These are phyloP conservation scores for Cephalotes varians DNA, from an alignment of 2,888 invertebrate species.

Conservation along the genomic window DNA sequence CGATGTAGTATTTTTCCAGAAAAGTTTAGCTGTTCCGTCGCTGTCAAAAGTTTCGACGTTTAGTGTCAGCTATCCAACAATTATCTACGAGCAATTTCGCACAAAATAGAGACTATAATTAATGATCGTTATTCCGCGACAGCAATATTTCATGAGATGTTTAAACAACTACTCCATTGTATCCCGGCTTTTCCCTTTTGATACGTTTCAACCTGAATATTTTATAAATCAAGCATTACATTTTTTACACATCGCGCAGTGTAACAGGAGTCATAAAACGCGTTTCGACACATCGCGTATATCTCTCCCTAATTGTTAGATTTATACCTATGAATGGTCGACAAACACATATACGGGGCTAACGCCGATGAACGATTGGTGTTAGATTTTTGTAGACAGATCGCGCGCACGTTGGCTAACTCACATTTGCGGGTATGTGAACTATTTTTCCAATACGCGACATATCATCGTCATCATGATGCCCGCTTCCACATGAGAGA, in stretches of 20 bases:
- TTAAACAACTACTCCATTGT: slow-evolving; percentile 37
- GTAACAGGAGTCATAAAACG: slow-evolving; percentile 38
- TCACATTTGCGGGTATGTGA: slow-evolving; percentile 8
- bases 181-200: slow-evolving; percentile 2
- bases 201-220: slow-evolving; percentile 13
- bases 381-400: slow-evolving; percentile 29
- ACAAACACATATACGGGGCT: slow-evolving; percentile 21
- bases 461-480: slow-evolving; percentile 51
- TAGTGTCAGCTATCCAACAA: slow-evolving; percentile 46
- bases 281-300: slow-evolving; percentile 26
- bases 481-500: slow-evolving; percentile 61
- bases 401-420: background rate
- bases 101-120: slow-evolving; percentile 46
- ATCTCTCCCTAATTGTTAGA: slow-evolving; percentile 43
- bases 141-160: slow-evolving; percentile 33
- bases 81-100: slow-evolving; percentile 46
- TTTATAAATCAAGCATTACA: slow-evolving; percentile 36
- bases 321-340: slow-evolving; percentile 27
- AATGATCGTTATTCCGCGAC: slow-evolving; percentile 34
- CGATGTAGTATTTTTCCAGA: slow-evolving; percentile 23
- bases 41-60: slow-evolving; percentile 43
- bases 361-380: slow-evolving; percentile 22
- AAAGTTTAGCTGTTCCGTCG: slow-evolving; percentile 40
- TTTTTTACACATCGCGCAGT: slow-evolving; percentile 25
- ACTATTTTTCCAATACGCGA: slow-evolving; percentile 43